Percentiles rank a stretch among this genome's conserved stretches.
phyloP scores from a whole-genome alignment of 2,797 vertebrate species.

The Scolopax bukidnonensis region DNA sequence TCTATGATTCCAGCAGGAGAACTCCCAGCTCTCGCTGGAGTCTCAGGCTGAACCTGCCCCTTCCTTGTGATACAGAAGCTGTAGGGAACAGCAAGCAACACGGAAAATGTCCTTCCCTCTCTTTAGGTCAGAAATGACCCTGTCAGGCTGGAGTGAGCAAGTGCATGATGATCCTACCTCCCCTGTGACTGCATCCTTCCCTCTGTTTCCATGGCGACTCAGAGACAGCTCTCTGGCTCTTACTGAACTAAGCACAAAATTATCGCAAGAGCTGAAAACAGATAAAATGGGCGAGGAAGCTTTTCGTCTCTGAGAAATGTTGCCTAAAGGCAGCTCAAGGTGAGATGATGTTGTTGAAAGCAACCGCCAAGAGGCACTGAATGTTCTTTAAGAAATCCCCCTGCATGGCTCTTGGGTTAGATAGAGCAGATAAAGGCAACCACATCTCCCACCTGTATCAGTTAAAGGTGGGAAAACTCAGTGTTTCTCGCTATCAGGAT shows the following conservation, averaged over 20 bases:
- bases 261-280: neutral
- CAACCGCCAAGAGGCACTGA: neutral
- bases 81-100: neutral
- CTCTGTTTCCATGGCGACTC: neutral
- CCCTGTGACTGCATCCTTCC: neutral
- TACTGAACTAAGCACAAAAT: neutral
- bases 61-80: neutral
- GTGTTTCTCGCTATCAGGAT: neutral
- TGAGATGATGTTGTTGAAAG: rapidly evolving
- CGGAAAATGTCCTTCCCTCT: neutral
- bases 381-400: neutral
- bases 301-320: neutral
- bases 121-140: neutral
- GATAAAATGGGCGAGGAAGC: neutral
- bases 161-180: neutral
- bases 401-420: rapidly evolving
- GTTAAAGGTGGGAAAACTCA: neutral
- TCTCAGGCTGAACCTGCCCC: neutral
- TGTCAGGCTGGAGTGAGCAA: neutral
- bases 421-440: neutral
- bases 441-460: neutral
- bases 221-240: neutral
- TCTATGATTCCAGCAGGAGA: neutral
- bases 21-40: neutral
- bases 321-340: neutral